Percentiles rank a stretch among this genome's conserved stretches.
Evolutionary conservation across 2,797 vertebrate genomes (phyloP).

Genomic region (Argyrosomus regius): DNA sequence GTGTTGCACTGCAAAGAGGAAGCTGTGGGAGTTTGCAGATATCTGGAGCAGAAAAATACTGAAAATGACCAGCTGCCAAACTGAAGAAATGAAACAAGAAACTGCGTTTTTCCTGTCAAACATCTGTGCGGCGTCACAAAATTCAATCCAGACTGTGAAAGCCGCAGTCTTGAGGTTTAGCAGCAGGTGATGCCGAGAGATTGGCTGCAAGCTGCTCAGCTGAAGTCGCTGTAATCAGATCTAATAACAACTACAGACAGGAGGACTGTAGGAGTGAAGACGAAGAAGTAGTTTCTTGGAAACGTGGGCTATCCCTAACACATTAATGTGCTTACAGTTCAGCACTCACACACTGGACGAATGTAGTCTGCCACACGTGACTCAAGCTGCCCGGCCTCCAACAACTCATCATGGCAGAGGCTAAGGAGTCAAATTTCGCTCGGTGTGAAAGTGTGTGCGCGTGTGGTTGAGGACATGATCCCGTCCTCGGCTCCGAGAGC

Average conservation of each 20-base stretch:
- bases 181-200: slow-evolving; percentile 46
- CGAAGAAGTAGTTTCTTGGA: slow-evolving; percentile 39
- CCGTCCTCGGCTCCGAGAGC: neutral
- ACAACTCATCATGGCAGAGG: slow-evolving; percentile 36
- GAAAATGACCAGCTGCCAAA: slow-evolving; percentile 13
- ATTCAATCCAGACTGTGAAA: slow-evolving; percentile 18
- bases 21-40: slow-evolving; percentile 4
- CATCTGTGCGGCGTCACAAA: slow-evolving; percentile 13
- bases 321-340: slow-evolving; percentile 8
- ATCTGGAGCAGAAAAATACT: neutral
- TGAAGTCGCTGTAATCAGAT: slow-evolving; percentile 37
- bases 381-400: slow-evolving; percentile 10
- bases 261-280: neutral
- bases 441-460: slow-evolving; percentile 7
- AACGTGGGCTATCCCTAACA: slow-evolving; percentile 11
- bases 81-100: slow-evolving; percentile 9
- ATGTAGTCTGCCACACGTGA: slow-evolving; percentile 45
- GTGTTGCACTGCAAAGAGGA: slow-evolving; percentile 31
- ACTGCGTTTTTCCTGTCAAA: neutral
- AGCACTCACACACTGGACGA: slow-evolving; percentile 9
- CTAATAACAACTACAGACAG: slow-evolving; percentile 13
- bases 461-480: slow-evolving; percentile 30
- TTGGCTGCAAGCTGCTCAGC: slow-evolving; percentile 5
- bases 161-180: slow-evolving; percentile 6
- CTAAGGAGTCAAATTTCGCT: slow-evolving; percentile 48